phyloP scores from a whole-genome alignment of 1,140 invertebrate species.

The Drosophila jambulina region DNA sequence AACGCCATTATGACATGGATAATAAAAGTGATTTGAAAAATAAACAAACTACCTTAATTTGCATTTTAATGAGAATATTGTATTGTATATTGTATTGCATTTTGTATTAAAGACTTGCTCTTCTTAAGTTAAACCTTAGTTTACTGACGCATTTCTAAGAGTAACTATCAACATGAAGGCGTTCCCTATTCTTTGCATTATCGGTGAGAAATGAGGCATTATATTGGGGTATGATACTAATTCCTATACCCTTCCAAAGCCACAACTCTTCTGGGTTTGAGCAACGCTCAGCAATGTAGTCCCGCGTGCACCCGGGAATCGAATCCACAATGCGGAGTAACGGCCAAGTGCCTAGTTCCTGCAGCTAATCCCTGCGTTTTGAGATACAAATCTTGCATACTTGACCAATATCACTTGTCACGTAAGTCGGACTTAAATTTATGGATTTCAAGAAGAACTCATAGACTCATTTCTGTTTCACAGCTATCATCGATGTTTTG shows the following conservation, averaged over 20 bases:
- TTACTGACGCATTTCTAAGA: neutral
- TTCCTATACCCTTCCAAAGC: neutral
- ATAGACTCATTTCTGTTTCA: too few species aligned
- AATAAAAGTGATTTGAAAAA: neutral
- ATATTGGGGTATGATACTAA: too few species aligned
- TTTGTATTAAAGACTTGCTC: neutral
- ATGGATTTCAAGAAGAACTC: neutral
- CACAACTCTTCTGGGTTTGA: neutral
- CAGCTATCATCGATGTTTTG: neutral
- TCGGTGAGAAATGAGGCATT: neutral
- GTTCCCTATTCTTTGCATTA: neutral
- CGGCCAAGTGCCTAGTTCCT: neutral
- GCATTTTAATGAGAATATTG: neutral
- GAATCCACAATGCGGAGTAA: neutral
- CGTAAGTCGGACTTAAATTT: neutral
- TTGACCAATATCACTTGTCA: neutral
- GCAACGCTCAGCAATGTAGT: neutral
- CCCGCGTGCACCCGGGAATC: neutral
- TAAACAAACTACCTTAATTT: neutral
- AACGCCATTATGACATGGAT: neutral
- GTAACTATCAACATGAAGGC: neutral
- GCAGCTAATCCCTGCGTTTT: neutral
- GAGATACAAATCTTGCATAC: neutral
- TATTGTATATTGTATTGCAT: neutral
- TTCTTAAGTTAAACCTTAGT: neutral